phyloP scores from a whole-genome alignment of 2,797 vertebrate genomes.

The Tokudaia tokunoshimensis region DNA sequence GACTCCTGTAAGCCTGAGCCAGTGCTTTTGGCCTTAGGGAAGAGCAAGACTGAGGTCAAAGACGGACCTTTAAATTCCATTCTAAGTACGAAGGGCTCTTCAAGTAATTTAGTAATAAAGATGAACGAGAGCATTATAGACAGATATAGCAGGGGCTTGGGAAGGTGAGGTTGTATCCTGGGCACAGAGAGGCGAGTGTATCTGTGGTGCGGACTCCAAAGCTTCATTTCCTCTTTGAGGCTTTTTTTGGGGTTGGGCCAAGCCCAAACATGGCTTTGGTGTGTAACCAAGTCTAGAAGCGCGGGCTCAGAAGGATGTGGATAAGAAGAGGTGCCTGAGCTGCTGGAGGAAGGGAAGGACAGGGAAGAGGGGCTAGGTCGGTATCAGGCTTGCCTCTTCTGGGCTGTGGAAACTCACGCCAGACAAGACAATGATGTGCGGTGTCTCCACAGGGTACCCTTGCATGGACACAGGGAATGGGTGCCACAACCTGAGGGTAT shows the following conservation, averaged over 20 bases:
- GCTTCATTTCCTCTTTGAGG: slow-evolving; percentile 1
- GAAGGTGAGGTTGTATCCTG: not conserved
- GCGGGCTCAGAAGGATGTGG: not conserved
- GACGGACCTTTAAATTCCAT: not conserved
- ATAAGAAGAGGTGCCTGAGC: not conserved
- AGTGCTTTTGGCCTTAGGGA: not conserved
- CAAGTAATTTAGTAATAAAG: slow-evolving; percentile 44
- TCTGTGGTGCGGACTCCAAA: not conserved
- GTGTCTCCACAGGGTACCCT: not conserved
- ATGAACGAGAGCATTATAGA: not conserved
- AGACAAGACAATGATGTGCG: not conserved
- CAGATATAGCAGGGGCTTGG: not conserved
- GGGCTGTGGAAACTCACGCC: not conserved
- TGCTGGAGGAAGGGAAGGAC: not conserved
- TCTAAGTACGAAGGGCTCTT: slow-evolving; percentile 1
- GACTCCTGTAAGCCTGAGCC: not conserved
- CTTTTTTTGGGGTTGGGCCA: not conserved
- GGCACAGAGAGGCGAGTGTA: not conserved
- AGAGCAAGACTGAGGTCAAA: not conserved
- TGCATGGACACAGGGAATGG: slow-evolving; percentile 44
- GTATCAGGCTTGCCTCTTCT: not conserved
- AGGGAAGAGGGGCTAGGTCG: not conserved
- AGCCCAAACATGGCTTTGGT: slow-evolving; percentile 32
- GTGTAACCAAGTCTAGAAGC: slow-evolving; percentile 22
- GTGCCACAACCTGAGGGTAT: slow-evolving; percentile 53